These are phyloP conservation scores for Tenthredo distinguenda DNA, from an alignment of 2,888 invertebrate species.

Conservation along the genomic window DNA sequence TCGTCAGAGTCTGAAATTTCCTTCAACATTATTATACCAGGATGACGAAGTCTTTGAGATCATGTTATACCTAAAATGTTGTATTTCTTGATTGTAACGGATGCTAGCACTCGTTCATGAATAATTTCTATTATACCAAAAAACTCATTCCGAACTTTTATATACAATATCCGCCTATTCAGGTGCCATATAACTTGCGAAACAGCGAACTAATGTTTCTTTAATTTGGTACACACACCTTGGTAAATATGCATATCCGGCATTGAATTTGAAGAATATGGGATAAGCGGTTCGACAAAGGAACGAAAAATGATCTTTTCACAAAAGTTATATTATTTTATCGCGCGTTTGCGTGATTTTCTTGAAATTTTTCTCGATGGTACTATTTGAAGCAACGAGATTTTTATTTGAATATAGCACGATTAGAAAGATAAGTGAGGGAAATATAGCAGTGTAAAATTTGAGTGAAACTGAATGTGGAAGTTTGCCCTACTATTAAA, in stretches of 20 bases:
- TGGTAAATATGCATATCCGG: not conserved
- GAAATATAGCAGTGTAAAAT: too few relatives aligned
- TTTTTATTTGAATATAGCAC: not conserved
- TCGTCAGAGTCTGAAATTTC: not conserved
- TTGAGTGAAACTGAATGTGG: too few relatives aligned
- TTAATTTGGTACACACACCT: not conserved
- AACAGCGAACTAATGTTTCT: not conserved
- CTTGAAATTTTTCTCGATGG: not conserved
- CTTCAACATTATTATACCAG: not conserved
- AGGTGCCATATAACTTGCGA: not conserved
- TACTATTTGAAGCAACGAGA: not conserved
- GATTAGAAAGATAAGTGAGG: too few relatives aligned
- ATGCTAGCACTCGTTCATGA: not conserved
- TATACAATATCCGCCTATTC: not conserved
- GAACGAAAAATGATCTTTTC: not conserved
- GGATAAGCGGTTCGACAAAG: not conserved
- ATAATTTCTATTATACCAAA: not conserved
- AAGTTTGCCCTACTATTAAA: too few relatives aligned
- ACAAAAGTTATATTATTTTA: too few relatives aligned
- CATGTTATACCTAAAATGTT: not conserved
- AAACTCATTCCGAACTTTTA: not conserved
- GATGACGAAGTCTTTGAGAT: not conserved
- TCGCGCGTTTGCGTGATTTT: not conserved
- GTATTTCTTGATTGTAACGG: not conserved
- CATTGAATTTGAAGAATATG: not conserved